Percentiles rank a stretch among this genome's conserved stretches.
Conservation (phyloP, 1,140 invertebrate species). For the Apis florea region DNA sequence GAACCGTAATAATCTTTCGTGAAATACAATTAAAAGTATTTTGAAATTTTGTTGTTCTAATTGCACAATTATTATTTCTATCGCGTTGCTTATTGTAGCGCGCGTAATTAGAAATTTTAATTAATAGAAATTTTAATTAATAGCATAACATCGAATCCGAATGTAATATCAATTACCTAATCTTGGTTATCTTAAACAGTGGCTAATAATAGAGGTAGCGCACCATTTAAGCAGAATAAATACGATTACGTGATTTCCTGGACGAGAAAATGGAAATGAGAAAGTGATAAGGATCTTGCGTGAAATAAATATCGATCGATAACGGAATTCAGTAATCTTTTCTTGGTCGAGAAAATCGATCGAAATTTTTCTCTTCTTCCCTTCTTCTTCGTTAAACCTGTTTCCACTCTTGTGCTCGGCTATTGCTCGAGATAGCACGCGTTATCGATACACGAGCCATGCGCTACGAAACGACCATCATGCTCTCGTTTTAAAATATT, state of each 20-base stretch:
- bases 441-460: not conserved
- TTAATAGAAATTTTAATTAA: not conserved
- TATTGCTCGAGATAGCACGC: not conserved
- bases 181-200: not conserved
- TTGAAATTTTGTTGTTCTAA: not conserved
- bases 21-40: not conserved
- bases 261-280: constrained; percentile 6
- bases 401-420: not conserved
- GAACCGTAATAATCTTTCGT: too few relatives aligned
- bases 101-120: not conserved
- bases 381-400: not conserved
- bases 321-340: not conserved
- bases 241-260: not conserved
- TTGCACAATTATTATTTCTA: too few relatives aligned
- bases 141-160: too few relatives aligned
- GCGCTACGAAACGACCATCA: not conserved
- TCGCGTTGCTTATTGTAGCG: too few relatives aligned
- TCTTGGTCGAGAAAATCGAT: not conserved
- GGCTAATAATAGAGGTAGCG: not conserved
- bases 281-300: constrained; percentile 46
- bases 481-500: not conserved
- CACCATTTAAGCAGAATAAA: not conserved
- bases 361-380: not conserved
- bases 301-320: not conserved
- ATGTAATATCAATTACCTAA: too few relatives aligned